Evolutionary conservation across 2,888 invertebrate species (phyloP), one percentile per base, ranked within the genome.

Genomic region (Lydus trimaculatus): DNA sequence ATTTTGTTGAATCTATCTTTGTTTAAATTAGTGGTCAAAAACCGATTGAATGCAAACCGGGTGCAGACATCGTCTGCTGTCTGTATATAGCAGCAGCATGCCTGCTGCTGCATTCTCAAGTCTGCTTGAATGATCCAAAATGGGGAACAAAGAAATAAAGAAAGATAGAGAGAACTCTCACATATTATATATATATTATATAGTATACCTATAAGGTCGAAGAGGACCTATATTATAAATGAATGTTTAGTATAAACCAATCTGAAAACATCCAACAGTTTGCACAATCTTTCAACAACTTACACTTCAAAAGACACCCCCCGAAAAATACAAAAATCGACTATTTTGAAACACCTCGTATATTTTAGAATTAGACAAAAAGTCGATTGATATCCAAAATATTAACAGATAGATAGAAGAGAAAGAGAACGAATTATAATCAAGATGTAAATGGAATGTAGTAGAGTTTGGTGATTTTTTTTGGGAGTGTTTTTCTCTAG

Each of bases 71-170:
- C 43, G 69, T 31, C 48, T 64, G 61, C 48, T 64, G 61, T 58
- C 28, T 56, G n/a, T 56, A 4, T 33, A 15, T 48, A 62, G 59
- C 56, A 62, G 59, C 67, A 65, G 70, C 63, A 20, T 5, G 65
- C 62, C 75, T 72, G n/a, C n/a, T n/a, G n/a, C n/a, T n/a, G 76
- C 76, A 75, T 76, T 76, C 75, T 75, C 70, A 66, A 71, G 73
- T 70, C 73, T 70, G 74, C 72, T 72, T 74, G 75, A 76, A 76
- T 73, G 74, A 75, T 75, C 73, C 69, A 56, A 56, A 56, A 56
- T 56, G 15, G 69, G 72, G 76, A 76, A 76, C 76, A 76, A 76
- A 76, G 74, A 67, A 39, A n/a, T n/a, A n/a, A n/a, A 36, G 56
- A 56, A 3, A 56, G 56, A 43, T 0, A 39, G 15, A 39, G 15